Evolutionary conservation across 1,140 invertebrate species (phyloP).

Genomic region (Drosophila ambigua): DNA sequence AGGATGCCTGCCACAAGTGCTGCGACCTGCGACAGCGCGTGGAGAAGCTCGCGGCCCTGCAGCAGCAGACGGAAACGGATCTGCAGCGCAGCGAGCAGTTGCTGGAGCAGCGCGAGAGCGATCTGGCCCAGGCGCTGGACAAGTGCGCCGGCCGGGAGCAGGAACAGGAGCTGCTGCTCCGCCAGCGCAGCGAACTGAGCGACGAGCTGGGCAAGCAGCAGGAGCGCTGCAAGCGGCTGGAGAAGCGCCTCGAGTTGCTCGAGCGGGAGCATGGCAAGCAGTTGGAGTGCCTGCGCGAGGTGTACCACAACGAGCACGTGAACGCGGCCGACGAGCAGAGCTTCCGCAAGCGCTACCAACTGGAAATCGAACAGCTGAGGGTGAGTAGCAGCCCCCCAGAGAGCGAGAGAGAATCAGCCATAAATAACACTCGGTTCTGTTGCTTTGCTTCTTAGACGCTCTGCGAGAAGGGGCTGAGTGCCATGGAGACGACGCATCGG

Average conservation of each 20-base stretch:
- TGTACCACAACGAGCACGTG: conserved; percentile 86
- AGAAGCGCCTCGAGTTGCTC: conserved; percentile 88
- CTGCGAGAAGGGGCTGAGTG: conserved; percentile 93
- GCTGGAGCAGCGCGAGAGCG: conserved; percentile 69
- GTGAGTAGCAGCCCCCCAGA: conserved; percentile 78
- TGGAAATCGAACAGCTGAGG: conserved; percentile 93
- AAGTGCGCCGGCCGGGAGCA: conserved; percentile 74
- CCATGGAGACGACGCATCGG: conserved; percentile 95
- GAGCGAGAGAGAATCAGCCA: too few species aligned
- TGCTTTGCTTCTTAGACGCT: conserved; percentile 85
- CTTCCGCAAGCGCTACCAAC: conserved; percentile 91
- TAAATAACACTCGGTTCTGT: neutral
- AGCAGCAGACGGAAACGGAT: conserved; percentile 70
- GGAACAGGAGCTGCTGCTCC: conserved; percentile 64
- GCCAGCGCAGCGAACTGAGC: conserved; percentile 81
- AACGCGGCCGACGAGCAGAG: conserved; percentile 86
- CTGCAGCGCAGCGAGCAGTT: conserved; percentile 69
- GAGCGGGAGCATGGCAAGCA: conserved; percentile 91
- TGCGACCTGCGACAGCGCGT: conserved; percentile 77
- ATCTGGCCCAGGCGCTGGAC: conserved; percentile 68
- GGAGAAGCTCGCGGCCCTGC: conserved; percentile 58
- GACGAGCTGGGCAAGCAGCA: conserved; percentile 85
- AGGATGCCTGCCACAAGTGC: conserved; percentile 84
- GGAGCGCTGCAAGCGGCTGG: conserved; percentile 88
- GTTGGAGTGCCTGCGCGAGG: conserved; percentile 89